phyloP scores from a whole-genome alignment of 2,113 vertebrate species.

The Periophthalmodon schlosseri region DNA sequence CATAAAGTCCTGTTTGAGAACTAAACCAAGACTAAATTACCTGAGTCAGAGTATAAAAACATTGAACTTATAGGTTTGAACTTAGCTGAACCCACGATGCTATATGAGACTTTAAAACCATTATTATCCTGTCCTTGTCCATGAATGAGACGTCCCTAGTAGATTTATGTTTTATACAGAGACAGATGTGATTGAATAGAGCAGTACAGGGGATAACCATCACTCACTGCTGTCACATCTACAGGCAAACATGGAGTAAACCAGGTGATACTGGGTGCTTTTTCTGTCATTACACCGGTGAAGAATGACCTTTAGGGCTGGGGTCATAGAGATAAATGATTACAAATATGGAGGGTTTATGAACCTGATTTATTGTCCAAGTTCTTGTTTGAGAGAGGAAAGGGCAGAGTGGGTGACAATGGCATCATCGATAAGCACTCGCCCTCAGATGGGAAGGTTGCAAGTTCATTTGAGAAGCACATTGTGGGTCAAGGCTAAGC shows the following conservation, averaged over 20 bases:
- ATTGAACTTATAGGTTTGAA: neutral
- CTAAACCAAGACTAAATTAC: neutral
- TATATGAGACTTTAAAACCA: neutral
- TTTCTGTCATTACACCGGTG: slow-evolving; percentile 10
- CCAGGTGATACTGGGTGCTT: neutral
- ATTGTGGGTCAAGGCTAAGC: neutral
- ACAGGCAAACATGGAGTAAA: neutral
- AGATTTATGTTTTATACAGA: neutral
- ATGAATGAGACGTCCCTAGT: neutral
- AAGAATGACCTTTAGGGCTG: slow-evolving; percentile 35
- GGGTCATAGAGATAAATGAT: slow-evolving; percentile 21
- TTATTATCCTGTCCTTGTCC: neutral
- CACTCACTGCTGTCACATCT: slow-evolving; percentile 1
- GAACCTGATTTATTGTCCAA: slow-evolving; percentile 41
- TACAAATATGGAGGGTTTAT: neutral
- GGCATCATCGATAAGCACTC: neutral
- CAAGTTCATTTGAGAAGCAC: neutral
- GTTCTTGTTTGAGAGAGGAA: slow-evolving; percentile 39
- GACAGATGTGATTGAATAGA: neutral
- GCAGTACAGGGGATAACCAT: neutral
- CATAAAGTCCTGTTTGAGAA: neutral
- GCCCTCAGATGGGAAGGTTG: neutral
- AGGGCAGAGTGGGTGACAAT: neutral
- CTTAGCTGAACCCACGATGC: neutral
- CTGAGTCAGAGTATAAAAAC: neutral